Percentiles rank a stretch among this genome's conserved stretches.
Evolutionary conservation across 2,797 vertebrate species (phyloP).

Genomic region (Atherinosoma microstoma): DNA sequence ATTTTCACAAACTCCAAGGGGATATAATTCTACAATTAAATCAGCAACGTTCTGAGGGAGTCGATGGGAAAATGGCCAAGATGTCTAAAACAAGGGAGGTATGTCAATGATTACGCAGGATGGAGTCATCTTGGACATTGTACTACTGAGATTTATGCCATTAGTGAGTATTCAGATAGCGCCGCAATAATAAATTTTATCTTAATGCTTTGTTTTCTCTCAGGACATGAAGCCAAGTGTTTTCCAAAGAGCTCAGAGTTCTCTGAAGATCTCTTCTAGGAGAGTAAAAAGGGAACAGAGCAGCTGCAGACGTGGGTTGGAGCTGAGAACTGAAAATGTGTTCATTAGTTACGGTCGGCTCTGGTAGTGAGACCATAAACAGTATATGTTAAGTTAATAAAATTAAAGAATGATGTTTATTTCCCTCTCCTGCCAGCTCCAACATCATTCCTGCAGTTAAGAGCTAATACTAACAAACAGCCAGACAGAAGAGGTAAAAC

Average conservation of each 20-base stretch:
- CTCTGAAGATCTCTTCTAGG: conserved; percentile 59
- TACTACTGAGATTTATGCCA: conserved; percentile 72
- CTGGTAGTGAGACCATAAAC: conserved; percentile 63
- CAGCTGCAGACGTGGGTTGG: conserved; percentile 67
- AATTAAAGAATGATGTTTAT: conserved; percentile 60
- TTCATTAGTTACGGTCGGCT: conserved; percentile 62
- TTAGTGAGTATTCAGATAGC: conserved; percentile 67
- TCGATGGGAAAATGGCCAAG: conserved; percentile 70
- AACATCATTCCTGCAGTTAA: conserved; percentile 76
- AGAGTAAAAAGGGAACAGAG: conserved; percentile 71
- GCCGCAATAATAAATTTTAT: conserved; percentile 68
- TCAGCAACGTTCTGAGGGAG: conserved; percentile 70
- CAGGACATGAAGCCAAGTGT: conserved; percentile 65
- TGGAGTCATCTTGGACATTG: conserved; percentile 78
- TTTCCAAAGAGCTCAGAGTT: conserved; percentile 66
- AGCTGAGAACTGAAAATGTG: conserved; percentile 50
- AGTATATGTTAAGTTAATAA: conserved; percentile 50
- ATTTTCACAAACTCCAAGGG: conserved; percentile 72
- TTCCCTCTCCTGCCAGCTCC: conserved; percentile 62
- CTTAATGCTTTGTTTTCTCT: conserved; percentile 74
- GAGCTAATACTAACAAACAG: conserved; percentile 71
- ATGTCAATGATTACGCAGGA: conserved; percentile 75
- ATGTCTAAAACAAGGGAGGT: conserved; percentile 76
- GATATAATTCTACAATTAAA: conserved; percentile 74
- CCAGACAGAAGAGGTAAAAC: conserved; percentile 74